Base-by-base conservation (phyloP, 2,113 vertebrate species). In the Neodon shergylaensis region DNA sequence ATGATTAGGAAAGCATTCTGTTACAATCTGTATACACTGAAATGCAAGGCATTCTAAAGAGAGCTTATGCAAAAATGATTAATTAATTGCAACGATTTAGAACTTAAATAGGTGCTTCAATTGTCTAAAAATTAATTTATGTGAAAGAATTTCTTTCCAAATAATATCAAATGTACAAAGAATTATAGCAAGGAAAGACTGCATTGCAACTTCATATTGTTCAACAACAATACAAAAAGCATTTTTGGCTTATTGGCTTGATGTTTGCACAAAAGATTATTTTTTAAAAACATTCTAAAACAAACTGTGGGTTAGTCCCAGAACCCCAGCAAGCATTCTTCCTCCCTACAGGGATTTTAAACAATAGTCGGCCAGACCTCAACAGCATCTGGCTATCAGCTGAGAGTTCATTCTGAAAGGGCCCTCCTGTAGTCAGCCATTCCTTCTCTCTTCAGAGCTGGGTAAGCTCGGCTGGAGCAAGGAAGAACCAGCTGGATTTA, bases 311-410 rank as follows among this genome's bases (percentile, higher is more conserved):
- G 98, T 98, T 97, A 93, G 66, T 89, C 79, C 81, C 31, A 92
- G 83, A 21, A 81, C 95, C 91, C 90, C 17, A 54, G 8, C 49
- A 81, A 91, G 85, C 79, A 11, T 96, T 88, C 65, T 33, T 92
- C 91, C 63, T 79, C n/a, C 88, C 63, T 95, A 70, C 21, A 58
- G 92, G 96, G 95, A 86, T 24, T 92, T 77, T 88, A 44, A 84
- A 94, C 28, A 90, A 96, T 83, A 61, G 78, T 52, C 5, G 14
- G 44, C 73, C 33, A 54, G 52, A 94, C 92, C 88, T 93, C 97
- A 84, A 31, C 39, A 95, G 97, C 77, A 95, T 98, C 97, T 97
- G 94, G 91, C 87, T 52, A 1, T 96, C 94, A 94, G 92, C 97
- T 88, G 95, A 97, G 94, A 97, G 68, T 44, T 94, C 52, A 24